phyloP scores from a whole-genome alignment of 2,797 vertebrate species.

The Sebastolobus altivelis region DNA sequence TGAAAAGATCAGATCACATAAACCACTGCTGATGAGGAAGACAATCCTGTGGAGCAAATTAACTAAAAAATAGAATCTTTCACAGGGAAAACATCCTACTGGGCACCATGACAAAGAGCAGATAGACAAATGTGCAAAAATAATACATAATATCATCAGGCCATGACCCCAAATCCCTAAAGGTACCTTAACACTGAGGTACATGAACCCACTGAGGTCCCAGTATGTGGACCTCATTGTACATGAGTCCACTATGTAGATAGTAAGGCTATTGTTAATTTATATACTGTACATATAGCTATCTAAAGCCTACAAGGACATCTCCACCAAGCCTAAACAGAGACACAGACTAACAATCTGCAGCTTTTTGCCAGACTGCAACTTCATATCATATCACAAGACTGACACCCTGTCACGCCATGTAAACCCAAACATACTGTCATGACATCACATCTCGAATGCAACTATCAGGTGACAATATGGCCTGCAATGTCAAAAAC shows the following conservation, averaged over 20 bases:
- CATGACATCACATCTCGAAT: neutral
- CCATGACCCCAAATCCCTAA: neutral
- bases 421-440: neutral
- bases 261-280: neutral
- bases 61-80: neutral
- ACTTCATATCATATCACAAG: constrained; percentile 16
- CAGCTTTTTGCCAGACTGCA: neutral
- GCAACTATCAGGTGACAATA: neutral
- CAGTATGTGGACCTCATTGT: neutral
- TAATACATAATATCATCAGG: neutral
- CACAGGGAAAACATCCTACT: neutral
- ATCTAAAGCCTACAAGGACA: neutral
- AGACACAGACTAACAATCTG: neutral
- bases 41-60: neutral
- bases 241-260: neutral
- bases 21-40: neutral
- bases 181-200: neutral
- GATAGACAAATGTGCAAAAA: neutral
- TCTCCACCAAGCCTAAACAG: neutral
- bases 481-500: neutral
- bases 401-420: neutral
- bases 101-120: neutral
- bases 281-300: too few relatives aligned
- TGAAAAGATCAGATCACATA: neutral
- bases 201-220: neutral